These are phyloP conservation scores for Dryadula phaetusa DNA, from an alignment of 2,888 invertebrate species.

Conservation along the genomic window DNA sequence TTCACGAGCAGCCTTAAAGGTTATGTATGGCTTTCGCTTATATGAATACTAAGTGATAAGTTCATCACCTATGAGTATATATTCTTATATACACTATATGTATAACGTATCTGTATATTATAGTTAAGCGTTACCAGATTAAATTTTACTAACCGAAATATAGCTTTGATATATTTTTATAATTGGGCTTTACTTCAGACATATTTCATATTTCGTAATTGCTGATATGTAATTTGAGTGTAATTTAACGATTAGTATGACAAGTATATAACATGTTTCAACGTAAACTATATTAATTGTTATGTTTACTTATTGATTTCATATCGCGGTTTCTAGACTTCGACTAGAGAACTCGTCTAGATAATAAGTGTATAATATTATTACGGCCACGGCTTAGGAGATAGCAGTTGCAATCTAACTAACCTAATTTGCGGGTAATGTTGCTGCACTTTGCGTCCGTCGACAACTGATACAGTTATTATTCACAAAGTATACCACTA, in stretches of 20 bases:
- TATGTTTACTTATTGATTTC: slow-evolving; percentile 11
- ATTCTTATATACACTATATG: too few relatives aligned
- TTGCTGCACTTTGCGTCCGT: slow-evolving; percentile 64
- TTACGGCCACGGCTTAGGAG: slow-evolving; percentile 57
- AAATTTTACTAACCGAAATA: neutral
- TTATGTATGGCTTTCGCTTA: slow-evolving; percentile 13
- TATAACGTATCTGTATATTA: too few relatives aligned
- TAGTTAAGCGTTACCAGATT: neutral
- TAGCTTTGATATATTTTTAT: neutral
- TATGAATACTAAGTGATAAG: slow-evolving; percentile 20
- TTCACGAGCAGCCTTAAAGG: slow-evolving; percentile 22
- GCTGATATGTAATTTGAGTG: neutral
- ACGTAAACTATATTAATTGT: neutral
- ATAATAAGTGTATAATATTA: slow-evolving; percentile 46
- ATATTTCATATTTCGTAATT: neutral
- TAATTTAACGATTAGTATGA: neutral
- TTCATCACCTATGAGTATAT: neutral
- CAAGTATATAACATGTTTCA: neutral
- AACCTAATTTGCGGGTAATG: slow-evolving; percentile 72
- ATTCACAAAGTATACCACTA: slow-evolving; percentile 60
- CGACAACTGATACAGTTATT: slow-evolving; percentile 63
- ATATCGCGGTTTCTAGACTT: slow-evolving; percentile 25
- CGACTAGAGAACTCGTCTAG: slow-evolving; percentile 22
- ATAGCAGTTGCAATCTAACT: slow-evolving; percentile 69
- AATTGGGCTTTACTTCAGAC: neutral